These are phyloP conservation scores for Erithacus rubecula DNA, from an alignment of 2,797 vertebrate species.

Conservation along the genomic window DNA sequence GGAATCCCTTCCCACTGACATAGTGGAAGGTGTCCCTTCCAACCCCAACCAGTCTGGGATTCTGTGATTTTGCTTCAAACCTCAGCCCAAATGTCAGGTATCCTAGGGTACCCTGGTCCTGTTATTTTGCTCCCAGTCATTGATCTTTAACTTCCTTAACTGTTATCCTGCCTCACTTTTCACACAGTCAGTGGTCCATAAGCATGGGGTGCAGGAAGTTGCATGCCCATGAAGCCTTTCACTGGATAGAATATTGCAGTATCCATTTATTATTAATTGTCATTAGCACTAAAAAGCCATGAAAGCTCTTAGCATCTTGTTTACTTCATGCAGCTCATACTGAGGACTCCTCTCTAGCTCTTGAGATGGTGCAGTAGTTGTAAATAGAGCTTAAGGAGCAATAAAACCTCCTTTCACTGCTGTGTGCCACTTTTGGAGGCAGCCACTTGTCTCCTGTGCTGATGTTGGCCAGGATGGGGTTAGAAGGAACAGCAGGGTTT, in stretches of 20 bases:
- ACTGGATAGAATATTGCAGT: neutral
- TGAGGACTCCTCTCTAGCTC: slow-evolving; percentile 29
- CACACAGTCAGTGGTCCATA: neutral
- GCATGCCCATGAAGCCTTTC: neutral
- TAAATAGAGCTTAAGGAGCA: slow-evolving; percentile 41
- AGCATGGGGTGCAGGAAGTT: neutral
- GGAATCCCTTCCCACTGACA: neutral
- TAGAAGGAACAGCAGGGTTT: neutral
- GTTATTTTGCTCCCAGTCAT: neutral
- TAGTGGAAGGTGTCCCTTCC: neutral
- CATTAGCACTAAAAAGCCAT: slow-evolving; percentile 51
- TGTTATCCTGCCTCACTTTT: neutral
- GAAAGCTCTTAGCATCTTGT: slow-evolving; percentile 58
- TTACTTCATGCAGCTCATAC: slow-evolving; percentile 33
- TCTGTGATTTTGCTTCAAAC: neutral
- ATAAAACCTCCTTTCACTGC: neutral
- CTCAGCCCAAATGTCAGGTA: neutral
- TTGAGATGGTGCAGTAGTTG: slow-evolving; percentile 11
- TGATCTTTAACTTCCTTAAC: neutral
- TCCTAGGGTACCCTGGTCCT: neutral
- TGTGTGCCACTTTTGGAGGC: neutral
- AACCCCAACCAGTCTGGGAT: neutral
- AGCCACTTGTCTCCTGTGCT: neutral
- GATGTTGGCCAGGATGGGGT: neutral
- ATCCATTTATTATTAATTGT: slow-evolving; percentile 63